Evolutionary conservation across 2,113 vertebrate genomes (phyloP).

Genomic region (Irena cyanogastra): DNA sequence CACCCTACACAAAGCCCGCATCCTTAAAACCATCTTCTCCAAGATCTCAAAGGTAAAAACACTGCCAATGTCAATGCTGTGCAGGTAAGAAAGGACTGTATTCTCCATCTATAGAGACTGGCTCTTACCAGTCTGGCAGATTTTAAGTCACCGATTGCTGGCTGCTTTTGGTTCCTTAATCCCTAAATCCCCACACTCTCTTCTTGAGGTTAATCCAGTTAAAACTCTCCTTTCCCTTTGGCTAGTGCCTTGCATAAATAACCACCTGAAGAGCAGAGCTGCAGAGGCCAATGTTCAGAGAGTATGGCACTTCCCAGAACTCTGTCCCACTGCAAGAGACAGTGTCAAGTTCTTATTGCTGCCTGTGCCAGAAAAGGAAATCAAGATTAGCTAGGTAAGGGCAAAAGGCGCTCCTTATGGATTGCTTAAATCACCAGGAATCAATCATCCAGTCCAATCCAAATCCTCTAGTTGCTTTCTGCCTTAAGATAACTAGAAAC

Average conservation of each 20-base stretch:
- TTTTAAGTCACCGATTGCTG: conserved; percentile 32
- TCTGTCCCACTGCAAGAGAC: not conserved
- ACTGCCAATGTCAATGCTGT: not conserved
- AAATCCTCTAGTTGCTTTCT: conserved; percentile 35
- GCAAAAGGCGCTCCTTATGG: not conserved
- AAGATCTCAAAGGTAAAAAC: not conserved
- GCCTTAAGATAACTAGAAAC: conserved; percentile 47
- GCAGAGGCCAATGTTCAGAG: not conserved
- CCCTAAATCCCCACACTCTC: conserved; percentile 58
- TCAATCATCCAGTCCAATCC: conserved; percentile 29
- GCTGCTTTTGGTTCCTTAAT: conserved; percentile 57
- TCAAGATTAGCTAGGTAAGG: not conserved
- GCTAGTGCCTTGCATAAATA: not conserved
- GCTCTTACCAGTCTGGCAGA: not conserved
- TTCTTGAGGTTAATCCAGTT: conserved; percentile 62
- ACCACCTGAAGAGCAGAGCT: conserved; percentile 12
- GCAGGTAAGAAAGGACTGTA: not conserved
- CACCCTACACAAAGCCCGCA: not conserved
- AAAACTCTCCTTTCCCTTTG: conserved; percentile 47
- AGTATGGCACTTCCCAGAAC: not conserved
- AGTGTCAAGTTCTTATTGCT: not conserved
- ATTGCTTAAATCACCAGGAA: conserved; percentile 16
- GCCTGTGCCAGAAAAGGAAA: conserved; percentile 4
- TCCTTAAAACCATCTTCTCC: not conserved
- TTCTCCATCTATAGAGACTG: not conserved